These are phyloP conservation scores for Actenoides lindsayi DNA, from an alignment of 2,113 vertebrate genomes.

Conservation along the genomic window DNA sequence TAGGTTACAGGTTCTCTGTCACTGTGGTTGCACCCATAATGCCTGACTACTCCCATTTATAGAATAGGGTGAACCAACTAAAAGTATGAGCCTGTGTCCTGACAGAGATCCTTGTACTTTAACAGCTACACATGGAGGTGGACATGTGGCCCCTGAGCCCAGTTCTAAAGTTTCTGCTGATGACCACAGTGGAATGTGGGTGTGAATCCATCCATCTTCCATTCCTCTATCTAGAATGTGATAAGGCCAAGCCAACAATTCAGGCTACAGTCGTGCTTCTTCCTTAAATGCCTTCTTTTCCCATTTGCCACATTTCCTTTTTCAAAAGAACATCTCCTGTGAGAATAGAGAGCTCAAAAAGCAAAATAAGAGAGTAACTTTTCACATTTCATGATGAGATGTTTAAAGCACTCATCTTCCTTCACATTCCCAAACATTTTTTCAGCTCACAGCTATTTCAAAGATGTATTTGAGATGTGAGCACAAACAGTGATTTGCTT, in stretches of 20 bases:
- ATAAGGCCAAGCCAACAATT: slow-evolving; percentile 10
- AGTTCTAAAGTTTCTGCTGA: slow-evolving; percentile 24
- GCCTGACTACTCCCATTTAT: not conserved
- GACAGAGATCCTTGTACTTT: not conserved
- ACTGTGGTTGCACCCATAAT: not conserved
- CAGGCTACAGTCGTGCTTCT: not conserved
- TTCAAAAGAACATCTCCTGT: not conserved
- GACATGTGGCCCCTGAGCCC: not conserved
- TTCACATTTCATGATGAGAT: not conserved
- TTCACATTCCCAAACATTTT: not conserved
- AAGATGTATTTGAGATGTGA: not conserved
- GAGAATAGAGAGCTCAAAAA: not conserved
- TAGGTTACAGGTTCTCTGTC: not conserved
- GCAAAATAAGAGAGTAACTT: not conserved
- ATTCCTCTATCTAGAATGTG: not conserved
- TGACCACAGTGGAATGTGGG: slow-evolving; percentile 24
- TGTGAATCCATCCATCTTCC: slow-evolving; percentile 12
- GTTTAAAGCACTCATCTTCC: not conserved
- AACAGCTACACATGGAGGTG: not conserved
- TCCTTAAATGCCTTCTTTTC: not conserved
- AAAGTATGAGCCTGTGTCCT: not conserved
- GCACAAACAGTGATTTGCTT: not conserved
- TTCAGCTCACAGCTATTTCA: not conserved
- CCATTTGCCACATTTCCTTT: not conserved
- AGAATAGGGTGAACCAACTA: not conserved